Base-by-base conservation (phyloP, 2,113 vertebrate species). In the Dipodomys spectabilis region DNA sequence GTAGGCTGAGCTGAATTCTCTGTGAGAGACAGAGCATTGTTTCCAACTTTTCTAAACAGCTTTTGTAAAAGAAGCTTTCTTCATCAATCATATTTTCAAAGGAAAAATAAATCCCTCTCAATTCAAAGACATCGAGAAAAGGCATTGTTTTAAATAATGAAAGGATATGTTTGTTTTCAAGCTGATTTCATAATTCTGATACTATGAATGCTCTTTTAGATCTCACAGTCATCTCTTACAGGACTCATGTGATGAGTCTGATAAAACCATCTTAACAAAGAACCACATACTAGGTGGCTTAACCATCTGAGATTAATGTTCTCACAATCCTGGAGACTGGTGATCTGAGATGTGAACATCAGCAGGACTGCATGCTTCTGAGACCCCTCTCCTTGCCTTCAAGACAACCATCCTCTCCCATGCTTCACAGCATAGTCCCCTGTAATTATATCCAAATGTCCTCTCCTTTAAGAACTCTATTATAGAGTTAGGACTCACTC, bases 21-120 rank as follows among this genome's bases (percentile, higher is more conserved):
- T 57, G n/a, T 25, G 49, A 44, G 39, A 15, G 57, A 65, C n/a
- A 91, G 87, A 78, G 28, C 35, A 75, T 57, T 45, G 6, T 87
- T 71, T 90, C 75, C 44, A 80, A 18, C 4, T n/a, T 69, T 32
- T 45, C 16, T 60, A 30, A 30, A 32, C 35, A 74, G 65, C 44
- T 92, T 80, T 78, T 78, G 45, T 44, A 77, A 92, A 81, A 88
- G 45, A 93, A 68, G 30, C 60, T 32, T 82, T 19, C 20, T 67
- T 7, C 28, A 65, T 25, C 74, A 1, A 49, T 94, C 60, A 28
- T 57, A 65, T n/a, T 86, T 84, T 53, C 12, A 67, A 77, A 78
- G 73, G 15, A 30, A 64, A 60, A 83, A 85, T 44, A 82, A 64
- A 68, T 13, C 11, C 23, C 68, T 30, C 71, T 62, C 60, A 84